Evolutionary conservation across 37 sponge, comb jelly and placozoan species (phyloP).

Genomic region (Corticium candelabrum): DNA sequence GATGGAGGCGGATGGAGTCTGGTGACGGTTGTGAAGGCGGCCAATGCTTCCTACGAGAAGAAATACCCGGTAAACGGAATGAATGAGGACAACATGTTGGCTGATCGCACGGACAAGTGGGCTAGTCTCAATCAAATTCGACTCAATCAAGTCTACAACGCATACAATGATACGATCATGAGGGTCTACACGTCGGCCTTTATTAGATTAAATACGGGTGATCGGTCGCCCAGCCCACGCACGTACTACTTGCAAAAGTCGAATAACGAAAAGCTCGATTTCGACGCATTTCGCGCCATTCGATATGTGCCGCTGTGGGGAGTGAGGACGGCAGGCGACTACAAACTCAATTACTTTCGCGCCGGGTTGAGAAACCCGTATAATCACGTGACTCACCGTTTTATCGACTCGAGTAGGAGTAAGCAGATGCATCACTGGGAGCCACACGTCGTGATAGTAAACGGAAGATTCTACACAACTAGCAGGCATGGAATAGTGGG

Average conservation of each 20-base stretch:
- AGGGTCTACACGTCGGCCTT: background rate
- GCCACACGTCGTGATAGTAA: background rate
- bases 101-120: background rate
- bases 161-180: background rate
- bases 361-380: background rate
- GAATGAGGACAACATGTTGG: background rate
- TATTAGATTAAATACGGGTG: no score
- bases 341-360: background rate
- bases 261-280: background rate
- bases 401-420: background rate
- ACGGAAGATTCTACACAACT: background rate
- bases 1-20: background rate
- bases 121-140: background rate
- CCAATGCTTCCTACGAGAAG: background rate
- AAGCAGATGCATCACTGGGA: background rate
- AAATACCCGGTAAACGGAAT: background rate
- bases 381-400: background rate
- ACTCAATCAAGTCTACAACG: background rate
- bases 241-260: background rate
- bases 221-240: background rate
- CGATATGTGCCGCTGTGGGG: background rate
- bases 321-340: background rate
- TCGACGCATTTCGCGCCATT: background rate
- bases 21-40: background rate
- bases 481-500: background rate